These are phyloP conservation scores for Eupeodes latifasciatus DNA, from an alignment of 2,888 invertebrate genomes.

Conservation along the genomic window DNA sequence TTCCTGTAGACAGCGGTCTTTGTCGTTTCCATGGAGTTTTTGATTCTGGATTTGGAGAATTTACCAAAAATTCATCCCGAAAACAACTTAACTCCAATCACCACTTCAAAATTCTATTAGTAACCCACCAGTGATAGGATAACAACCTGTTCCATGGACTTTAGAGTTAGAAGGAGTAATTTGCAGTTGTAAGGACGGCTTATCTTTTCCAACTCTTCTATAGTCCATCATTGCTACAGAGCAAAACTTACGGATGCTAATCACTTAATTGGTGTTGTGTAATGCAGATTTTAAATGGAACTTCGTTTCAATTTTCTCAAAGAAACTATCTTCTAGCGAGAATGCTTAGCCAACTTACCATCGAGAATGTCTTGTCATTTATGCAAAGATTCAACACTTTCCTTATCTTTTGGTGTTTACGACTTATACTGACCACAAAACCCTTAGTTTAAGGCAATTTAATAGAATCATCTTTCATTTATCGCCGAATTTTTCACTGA, in stretches of 20 bases:
- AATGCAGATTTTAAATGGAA: neutral
- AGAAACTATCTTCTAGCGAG: slow-evolving; percentile 57
- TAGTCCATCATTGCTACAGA: neutral
- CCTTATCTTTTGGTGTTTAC: too few relatives aligned
- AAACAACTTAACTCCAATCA: neutral
- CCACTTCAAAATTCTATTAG: slow-evolving; percentile 7
- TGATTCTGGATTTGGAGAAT: neutral
- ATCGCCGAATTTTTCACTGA: too few relatives aligned
- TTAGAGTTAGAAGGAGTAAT: neutral
- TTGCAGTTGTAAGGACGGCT: neutral
- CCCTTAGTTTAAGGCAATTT: too few relatives aligned
- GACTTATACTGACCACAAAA: too few relatives aligned
- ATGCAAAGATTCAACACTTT: too few relatives aligned
- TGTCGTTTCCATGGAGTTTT: neutral
- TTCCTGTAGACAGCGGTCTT: neutral
- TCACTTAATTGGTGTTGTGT: neutral
- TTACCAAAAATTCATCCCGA: neutral
- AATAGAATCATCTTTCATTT: too few relatives aligned
- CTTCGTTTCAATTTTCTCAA: slow-evolving; percentile 29
- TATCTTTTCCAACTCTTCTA: slow-evolving; percentile 15
- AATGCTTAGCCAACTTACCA: slow-evolving; percentile 77
- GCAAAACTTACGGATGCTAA: slow-evolving; percentile 1
- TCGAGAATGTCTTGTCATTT: too few relatives aligned
- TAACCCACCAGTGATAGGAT: neutral
- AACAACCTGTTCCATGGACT: slow-evolving; percentile 1